Conservation (phyloP, 2,888 invertebrate genomes). For the Thymelicus lineola region DNA sequence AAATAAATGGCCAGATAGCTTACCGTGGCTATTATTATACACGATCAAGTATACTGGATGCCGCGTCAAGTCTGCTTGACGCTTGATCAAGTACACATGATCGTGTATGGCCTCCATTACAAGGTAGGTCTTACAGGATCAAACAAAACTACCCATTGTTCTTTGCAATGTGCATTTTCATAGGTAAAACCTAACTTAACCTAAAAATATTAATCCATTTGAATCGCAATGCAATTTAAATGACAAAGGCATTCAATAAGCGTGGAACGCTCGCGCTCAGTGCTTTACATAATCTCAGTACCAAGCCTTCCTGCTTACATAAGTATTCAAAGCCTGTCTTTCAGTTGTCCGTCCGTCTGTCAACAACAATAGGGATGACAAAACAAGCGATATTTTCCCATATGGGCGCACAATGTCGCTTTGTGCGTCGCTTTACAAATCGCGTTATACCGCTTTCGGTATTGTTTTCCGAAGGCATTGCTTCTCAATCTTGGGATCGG, state of each 20-base stretch:
- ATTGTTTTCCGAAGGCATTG: slow-evolving; percentile 61
- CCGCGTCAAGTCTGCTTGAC: too few species aligned
- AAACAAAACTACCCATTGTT: too few species aligned
- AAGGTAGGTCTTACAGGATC: too few species aligned
- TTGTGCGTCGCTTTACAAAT: slow-evolving; percentile 66
- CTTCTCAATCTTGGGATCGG: slow-evolving; percentile 48
- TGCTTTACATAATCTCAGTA: slow-evolving; percentile 58
- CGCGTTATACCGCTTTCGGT: slow-evolving; percentile 55
- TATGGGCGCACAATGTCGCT: slow-evolving; percentile 77
- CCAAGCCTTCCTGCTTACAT: slow-evolving; percentile 60
- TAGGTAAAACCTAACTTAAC: slow-evolving; percentile 4
- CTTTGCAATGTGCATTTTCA: too few species aligned
- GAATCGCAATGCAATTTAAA: slow-evolving; percentile 45
- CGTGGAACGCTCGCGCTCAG: slow-evolving; percentile 47
- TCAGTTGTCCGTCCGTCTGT: slow-evolving; percentile 82
- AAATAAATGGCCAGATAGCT: too few species aligned
- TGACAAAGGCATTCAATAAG: slow-evolving; percentile 42
- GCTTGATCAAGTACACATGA: too few species aligned
- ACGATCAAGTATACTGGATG: too few species aligned
- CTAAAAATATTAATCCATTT: slow-evolving; percentile 18
- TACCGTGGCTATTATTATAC: too few species aligned
- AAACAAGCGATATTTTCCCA: slow-evolving; percentile 82
- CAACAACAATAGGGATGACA: slow-evolving; percentile 78
- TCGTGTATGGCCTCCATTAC: too few species aligned
- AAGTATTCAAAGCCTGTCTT: slow-evolving; percentile 79